Evolutionary conservation across 2,888 invertebrate species (phyloP).

Genomic region (Drosophila nigritarsus): DNA sequence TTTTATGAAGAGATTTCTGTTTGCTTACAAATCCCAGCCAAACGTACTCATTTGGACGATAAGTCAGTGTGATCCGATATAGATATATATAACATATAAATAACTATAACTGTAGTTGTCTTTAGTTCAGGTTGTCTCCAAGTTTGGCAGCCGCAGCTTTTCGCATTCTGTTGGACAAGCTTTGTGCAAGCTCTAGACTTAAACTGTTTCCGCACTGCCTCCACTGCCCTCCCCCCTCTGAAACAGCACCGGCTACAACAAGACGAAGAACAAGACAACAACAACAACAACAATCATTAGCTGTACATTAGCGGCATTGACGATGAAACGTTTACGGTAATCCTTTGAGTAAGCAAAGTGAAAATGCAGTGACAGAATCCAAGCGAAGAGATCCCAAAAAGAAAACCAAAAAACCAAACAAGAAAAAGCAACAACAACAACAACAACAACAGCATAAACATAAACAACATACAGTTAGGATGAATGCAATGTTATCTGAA

Average conservation of each 20-base stretch:
- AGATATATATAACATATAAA: neutral
- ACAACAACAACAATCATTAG: conserved; percentile 59
- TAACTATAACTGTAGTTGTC: neutral
- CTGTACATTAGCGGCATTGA: conserved; percentile 68
- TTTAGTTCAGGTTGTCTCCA: neutral
- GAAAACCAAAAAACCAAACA: neutral
- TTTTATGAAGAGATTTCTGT: neutral
- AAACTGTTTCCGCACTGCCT: neutral
- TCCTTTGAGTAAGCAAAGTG: conserved; percentile 58
- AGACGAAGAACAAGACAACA: neutral
- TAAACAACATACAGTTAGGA: neutral
- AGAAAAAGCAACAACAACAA: neutral
- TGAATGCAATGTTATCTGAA: neutral
- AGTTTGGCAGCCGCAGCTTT: conserved; percentile 24
- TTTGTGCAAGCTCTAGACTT: conserved; percentile 2
- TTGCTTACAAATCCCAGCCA: neutral
- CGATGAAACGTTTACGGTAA: conserved; percentile 59
- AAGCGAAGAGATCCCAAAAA: conserved; percentile 5
- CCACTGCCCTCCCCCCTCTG: neutral
- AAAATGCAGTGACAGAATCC: conserved; percentile 36
- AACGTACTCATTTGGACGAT: neutral
- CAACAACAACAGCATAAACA: neutral
- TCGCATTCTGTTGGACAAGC: conserved; percentile 10
- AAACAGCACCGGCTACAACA: neutral
- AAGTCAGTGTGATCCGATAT: neutral